Base-by-base conservation (phyloP, 92 coral and sea anemone species). In the Virgularia gustaviana region DNA sequence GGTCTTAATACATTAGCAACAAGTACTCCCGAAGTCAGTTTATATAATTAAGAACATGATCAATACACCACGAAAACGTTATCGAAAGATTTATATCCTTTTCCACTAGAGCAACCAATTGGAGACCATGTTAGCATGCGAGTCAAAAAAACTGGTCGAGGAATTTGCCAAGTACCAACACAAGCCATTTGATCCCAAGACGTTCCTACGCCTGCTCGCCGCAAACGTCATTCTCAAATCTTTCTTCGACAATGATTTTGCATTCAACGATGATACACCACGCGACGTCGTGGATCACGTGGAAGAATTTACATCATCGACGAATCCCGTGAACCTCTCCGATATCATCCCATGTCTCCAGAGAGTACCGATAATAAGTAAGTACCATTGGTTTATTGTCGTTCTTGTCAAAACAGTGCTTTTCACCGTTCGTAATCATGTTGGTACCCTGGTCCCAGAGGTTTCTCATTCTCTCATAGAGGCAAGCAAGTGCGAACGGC, bases 261-360 rank as follows among this genome's bases (percentile, higher is more conserved):
- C 64, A 32, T 80, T 72, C 52, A 77, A 73, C 32, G 79, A 64
- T 27, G 51, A 55, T 6, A 76, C 72, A 24, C 79, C 78, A 18
- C 19, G 37, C 30, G 80, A 80, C 41, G 72, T 80, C 15, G 51
- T 80, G 5, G 74, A 65, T 2, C 44, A 35, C 33, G 77, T 77
- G 15, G 85, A 80, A 32, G 85, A 76, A 31, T 80, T 80, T 34
- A 76, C 79, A 2, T 71, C 72, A 70, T 56, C 52, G 36, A 43
- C 72, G 47, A 77, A 80, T 33, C 55, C 85, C 36, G 85, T 76
- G 18, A 80, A 80, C 49, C 75, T 77, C 7, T 29, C 72, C 9
- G 85, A 80, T 39, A 63, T 80, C 2, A 18, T 80, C 1, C 85
- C 85, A 22, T 80, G 85, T 79, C 51, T 80, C 23, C 85, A 71